Evolutionary conservation across 1,140 invertebrate genomes (phyloP).

Genomic region (Drosophila dunni): DNA sequence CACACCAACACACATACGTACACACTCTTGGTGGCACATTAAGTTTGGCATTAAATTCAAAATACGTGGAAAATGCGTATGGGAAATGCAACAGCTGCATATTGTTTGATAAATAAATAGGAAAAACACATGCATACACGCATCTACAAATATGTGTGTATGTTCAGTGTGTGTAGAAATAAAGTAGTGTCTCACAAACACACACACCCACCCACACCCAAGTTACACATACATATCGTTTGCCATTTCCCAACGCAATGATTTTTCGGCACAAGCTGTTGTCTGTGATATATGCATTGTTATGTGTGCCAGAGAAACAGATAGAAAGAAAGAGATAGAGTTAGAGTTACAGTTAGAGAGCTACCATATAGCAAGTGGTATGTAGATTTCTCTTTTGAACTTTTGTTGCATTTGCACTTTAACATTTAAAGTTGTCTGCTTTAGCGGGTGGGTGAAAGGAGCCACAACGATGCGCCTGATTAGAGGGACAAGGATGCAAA

Average conservation of each 20-base stretch:
- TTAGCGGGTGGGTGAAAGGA: too few relatives aligned
- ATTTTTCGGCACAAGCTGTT: slow-evolving; percentile 55
- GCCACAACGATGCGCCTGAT: slow-evolving; percentile 34
- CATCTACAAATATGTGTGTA: background rate
- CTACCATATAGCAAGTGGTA: background rate
- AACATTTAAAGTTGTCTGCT: slow-evolving; percentile 38
- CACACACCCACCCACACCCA: slow-evolving; percentile 10
- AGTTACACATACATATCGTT: slow-evolving; percentile 1
- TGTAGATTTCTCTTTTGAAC: slow-evolving; percentile 1
- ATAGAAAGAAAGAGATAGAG: background rate
- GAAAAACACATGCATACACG: slow-evolving; percentile 42
- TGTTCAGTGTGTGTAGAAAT: background rate
- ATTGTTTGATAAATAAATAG: slow-evolving; percentile 74
- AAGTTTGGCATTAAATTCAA: slow-evolving; percentile 56
- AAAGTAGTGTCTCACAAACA: slow-evolving; percentile 14
- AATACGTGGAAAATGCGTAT: slow-evolving; percentile 62
- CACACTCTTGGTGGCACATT: slow-evolving; percentile 29
- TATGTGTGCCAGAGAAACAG: background rate
- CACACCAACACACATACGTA: background rate
- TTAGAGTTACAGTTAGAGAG: too few relatives aligned
- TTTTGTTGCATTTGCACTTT: slow-evolving; percentile 33
- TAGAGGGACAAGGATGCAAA: slow-evolving; percentile 40
- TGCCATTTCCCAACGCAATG: slow-evolving; percentile 54
- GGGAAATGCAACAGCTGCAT: slow-evolving; percentile 72
- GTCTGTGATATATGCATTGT: slow-evolving; percentile 45